Conservation (phyloP, 2,113 vertebrate species). For the Lagopus muta region DNA sequence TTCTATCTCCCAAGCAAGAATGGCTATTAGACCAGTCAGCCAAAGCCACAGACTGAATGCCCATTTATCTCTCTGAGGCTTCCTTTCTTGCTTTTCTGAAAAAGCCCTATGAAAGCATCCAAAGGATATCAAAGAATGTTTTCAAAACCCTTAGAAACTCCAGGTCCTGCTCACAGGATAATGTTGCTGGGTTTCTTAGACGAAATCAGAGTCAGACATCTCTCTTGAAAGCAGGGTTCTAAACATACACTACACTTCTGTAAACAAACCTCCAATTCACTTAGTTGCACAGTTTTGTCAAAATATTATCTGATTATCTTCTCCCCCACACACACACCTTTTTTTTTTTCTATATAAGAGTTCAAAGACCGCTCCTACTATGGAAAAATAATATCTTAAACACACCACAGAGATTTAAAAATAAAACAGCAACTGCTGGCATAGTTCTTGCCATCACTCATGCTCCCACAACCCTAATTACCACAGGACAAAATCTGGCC, state of each 20-base stretch:
- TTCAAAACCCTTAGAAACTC: not conserved
- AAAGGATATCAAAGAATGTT: not conserved
- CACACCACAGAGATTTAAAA: not conserved
- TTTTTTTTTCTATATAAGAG: not conserved
- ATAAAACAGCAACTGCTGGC: not conserved
- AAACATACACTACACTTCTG: not conserved
- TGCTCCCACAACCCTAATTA: constrained; percentile 43
- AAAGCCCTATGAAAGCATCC: not conserved
- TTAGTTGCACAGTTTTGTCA: not conserved
- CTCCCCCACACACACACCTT: too few relatives aligned
- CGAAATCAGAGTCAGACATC: not conserved
- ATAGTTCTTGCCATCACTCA: not conserved
- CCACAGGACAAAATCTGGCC: not conserved
- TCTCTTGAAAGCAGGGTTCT: not conserved
- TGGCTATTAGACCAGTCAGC: rapidly evolving
- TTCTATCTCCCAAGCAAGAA: not conserved
- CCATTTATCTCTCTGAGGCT: not conserved
- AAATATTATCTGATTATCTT: not conserved
- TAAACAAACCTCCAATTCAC: not conserved
- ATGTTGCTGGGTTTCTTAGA: not conserved
- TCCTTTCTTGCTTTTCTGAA: not conserved
- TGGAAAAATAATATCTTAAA: not conserved
- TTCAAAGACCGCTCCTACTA: not conserved
- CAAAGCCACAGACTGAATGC: rapidly evolving
- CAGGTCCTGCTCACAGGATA: not conserved